Conservation (phyloP, 2,888 invertebrate species). For the Leptarthrus brevirostris region DNA sequence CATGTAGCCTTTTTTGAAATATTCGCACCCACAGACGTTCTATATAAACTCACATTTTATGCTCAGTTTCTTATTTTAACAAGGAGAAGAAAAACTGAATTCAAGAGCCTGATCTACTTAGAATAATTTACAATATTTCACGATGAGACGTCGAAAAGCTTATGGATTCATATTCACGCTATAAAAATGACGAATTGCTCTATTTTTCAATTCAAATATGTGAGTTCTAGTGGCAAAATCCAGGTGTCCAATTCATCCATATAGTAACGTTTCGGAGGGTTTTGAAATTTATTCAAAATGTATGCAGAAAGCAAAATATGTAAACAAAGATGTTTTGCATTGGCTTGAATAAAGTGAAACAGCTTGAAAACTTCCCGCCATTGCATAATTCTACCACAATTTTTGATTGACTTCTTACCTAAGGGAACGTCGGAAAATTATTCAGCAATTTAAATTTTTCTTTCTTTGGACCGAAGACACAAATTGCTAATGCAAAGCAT, state of each 20-base stretch:
- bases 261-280: not conserved
- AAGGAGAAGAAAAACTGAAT: too few species aligned
- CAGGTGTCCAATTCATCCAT: conserved; percentile 9
- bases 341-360: not conserved
- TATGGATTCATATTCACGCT: not conserved
- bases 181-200: not conserved
- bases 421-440: conserved; percentile 1
- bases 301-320: not conserved
- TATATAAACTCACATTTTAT: too few species aligned
- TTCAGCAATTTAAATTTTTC: not conserved
- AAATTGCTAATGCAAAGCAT: too few species aligned
- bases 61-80: too few species aligned
- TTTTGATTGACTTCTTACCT: not conserved
- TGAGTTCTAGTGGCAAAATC: not conserved
- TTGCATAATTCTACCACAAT: conserved; percentile 11
- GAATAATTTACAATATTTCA: too few species aligned
- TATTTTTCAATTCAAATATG: not conserved
- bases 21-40: too few species aligned
- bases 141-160: too few species aligned
- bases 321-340: not conserved
- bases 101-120: too few species aligned
- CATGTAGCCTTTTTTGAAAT: too few species aligned
- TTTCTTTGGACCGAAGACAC: too few species aligned
- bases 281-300: conserved; percentile 7
- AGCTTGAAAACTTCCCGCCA: not conserved